These are phyloP conservation scores for Glossophaga mutica DNA, from an alignment of 2,797 vertebrate species.

Conservation along the genomic window DNA sequence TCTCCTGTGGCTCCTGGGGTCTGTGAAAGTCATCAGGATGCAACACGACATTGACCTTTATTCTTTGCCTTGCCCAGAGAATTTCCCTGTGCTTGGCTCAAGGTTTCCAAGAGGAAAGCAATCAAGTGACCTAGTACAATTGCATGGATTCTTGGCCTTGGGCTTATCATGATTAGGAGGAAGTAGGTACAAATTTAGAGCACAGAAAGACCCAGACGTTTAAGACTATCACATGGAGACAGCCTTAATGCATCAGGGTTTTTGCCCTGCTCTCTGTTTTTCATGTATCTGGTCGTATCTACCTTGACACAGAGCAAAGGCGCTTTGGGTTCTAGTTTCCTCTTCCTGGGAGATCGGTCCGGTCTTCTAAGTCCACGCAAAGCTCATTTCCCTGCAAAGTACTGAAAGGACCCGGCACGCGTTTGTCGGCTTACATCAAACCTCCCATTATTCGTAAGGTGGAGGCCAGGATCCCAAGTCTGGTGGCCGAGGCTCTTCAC, in stretches of 20 bases:
- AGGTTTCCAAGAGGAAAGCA: slow-evolving; percentile 69
- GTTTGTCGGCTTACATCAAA: not conserved
- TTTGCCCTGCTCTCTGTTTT: not conserved
- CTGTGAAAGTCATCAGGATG: slow-evolving; percentile 70
- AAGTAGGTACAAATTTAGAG: slow-evolving; percentile 69
- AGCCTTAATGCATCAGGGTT: not conserved
- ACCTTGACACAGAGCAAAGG: not conserved
- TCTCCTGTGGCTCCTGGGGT: slow-evolving; percentile 45
- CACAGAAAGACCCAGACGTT: slow-evolving; percentile 53
- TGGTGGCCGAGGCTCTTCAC: not conserved
- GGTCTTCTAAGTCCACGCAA: not conserved
- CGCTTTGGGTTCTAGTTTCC: not conserved
- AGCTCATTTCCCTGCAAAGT: not conserved
- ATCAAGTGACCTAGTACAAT: slow-evolving; percentile 67
- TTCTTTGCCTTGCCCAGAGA: slow-evolving; percentile 60
- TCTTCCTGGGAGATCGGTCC: not conserved
- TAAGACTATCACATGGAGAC: not conserved
- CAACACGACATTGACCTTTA: slow-evolving; percentile 54
- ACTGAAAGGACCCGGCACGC: not conserved
- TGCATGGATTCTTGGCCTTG: not conserved
- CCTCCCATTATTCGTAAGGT: not conserved
- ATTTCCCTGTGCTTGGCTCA: slow-evolving; percentile 66
- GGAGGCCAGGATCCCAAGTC: not conserved
- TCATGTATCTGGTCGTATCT: not conserved
- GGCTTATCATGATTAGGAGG: slow-evolving; percentile 69